phyloP scores from a whole-genome alignment of 2,888 invertebrate genomes.

The Synanthedon myopaeformis region DNA sequence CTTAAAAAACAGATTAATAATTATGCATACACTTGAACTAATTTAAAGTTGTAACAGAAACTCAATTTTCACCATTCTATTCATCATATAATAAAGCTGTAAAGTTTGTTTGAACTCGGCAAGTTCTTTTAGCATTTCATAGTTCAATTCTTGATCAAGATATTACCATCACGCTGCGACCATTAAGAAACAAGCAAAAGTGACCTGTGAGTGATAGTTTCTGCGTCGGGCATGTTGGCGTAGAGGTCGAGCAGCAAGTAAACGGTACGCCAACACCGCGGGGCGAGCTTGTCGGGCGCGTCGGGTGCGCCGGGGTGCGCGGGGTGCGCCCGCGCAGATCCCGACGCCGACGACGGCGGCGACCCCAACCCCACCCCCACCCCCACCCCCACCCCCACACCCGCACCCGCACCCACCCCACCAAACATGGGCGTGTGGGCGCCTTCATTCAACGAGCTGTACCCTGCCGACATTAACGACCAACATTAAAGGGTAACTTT shows the following conservation, averaged over 20 bases:
- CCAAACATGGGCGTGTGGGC: slow-evolving; percentile 77
- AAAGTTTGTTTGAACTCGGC: background rate
- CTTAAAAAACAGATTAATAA: too few relatives aligned
- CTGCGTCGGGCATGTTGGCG: slow-evolving; percentile 94
- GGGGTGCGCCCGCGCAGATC: slow-evolving; percentile 77
- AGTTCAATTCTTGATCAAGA: too few relatives aligned
- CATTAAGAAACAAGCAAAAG: background rate
- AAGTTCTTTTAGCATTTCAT: slow-evolving; percentile 6
- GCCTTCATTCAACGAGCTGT: slow-evolving; percentile 84
- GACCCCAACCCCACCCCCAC: slow-evolving; percentile 5
- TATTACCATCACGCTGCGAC: slow-evolving; percentile 1
- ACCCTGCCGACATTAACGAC: slow-evolving; percentile 53
- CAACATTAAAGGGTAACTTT: background rate
- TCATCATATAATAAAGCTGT: too few relatives aligned
- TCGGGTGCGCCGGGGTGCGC: slow-evolving; percentile 68
- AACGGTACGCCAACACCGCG: slow-evolving; percentile 94
- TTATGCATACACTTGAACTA: too few relatives aligned
- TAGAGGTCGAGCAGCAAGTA: slow-evolving; percentile 93
- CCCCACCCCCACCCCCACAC: slow-evolving; percentile 22
- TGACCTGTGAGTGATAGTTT: slow-evolving; percentile 85
- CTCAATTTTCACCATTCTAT: too few relatives aligned
- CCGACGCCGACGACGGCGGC: slow-evolving; percentile 7
- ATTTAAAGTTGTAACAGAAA: too few relatives aligned
- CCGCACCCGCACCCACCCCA: slow-evolving; percentile 25
- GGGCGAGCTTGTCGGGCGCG: slow-evolving; percentile 54